phyloP scores from a whole-genome alignment of 1,140 invertebrate species.

The Melitaea cinxia region DNA sequence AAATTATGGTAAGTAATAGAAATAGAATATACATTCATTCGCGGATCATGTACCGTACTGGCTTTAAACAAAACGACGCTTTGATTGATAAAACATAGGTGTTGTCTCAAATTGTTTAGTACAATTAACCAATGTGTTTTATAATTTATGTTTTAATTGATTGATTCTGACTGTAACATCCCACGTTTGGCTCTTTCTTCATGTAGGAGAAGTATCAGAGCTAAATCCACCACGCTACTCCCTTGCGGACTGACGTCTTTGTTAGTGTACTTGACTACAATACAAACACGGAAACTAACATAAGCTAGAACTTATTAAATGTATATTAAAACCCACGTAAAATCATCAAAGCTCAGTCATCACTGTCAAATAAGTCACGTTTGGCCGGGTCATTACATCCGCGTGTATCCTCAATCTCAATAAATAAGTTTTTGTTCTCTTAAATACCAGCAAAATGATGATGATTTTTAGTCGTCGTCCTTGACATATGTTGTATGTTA shows the following conservation, averaged over 20 bases:
- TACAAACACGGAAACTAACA: not conserved
- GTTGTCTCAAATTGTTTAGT: too few species aligned
- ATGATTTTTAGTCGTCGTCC: constrained; percentile 41
- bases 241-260: not conserved
- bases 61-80: too few species aligned
- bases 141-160: too few species aligned
- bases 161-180: too few species aligned
- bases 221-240: too few species aligned
- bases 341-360: not conserved
- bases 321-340: not conserved
- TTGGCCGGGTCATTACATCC: constrained; percentile 21
- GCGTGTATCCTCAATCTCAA: constrained; percentile 1
- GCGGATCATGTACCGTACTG: not conserved
- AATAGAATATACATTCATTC: not conserved
- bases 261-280: not conserved
- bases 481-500: constrained; percentile 60
- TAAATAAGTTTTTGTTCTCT: constrained; percentile 31
- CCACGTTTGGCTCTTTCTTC: too few species aligned
- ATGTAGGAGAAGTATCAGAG: too few species aligned
- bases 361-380: constrained; percentile 16
- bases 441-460: constrained; percentile 40
- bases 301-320: not conserved
- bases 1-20: constrained; percentile 66
- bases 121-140: too few species aligned
- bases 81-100: too few species aligned